phyloP scores from a whole-genome alignment of 2,797 vertebrate genomes.

The Leptodactylus fallax region DNA sequence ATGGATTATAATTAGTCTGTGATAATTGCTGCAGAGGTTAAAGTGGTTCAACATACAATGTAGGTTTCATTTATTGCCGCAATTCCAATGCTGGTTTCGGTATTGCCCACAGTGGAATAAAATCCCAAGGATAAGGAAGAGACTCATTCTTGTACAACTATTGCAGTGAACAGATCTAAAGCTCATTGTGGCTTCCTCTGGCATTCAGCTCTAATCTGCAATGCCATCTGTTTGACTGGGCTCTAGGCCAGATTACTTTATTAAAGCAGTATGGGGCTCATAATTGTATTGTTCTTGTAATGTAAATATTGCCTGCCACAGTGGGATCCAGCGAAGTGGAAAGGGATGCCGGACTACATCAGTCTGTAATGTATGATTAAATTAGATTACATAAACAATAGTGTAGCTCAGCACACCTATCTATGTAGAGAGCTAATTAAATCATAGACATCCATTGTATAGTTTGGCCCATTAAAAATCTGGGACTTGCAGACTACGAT shows the following conservation, averaged over 20 bases:
- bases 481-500: not conserved
- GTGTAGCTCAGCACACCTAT: slow-evolving; percentile 11
- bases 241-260: slow-evolving; percentile 60
- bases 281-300: slow-evolving; percentile 62
- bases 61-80: slow-evolving; percentile 34
- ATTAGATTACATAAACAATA: slow-evolving; percentile 41
- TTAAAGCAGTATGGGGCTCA: slow-evolving; percentile 61
- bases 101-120: slow-evolving; percentile 39
- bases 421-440: slow-evolving; percentile 32
- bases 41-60: slow-evolving; percentile 35
- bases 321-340: slow-evolving; percentile 53
- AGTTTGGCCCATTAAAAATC: slow-evolving; percentile 12
- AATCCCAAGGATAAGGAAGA: slow-evolving; percentile 50
- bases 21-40: slow-evolving; percentile 50
- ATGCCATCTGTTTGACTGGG: slow-evolving; percentile 64
- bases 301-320: slow-evolving; percentile 59
- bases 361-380: slow-evolving; percentile 36
- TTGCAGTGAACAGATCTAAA: slow-evolving; percentile 37
- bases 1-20: slow-evolving; percentile 40
- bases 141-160: slow-evolving; percentile 31
- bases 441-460: slow-evolving; percentile 32
- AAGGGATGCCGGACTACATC: slow-evolving; percentile 18
- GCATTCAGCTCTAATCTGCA: slow-evolving; percentile 58
- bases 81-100: slow-evolving; percentile 9
- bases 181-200: slow-evolving; percentile 56